These are phyloP conservation scores for Eurytoma californica DNA, from an alignment of 2,888 invertebrate genomes.

Conservation along the genomic window DNA sequence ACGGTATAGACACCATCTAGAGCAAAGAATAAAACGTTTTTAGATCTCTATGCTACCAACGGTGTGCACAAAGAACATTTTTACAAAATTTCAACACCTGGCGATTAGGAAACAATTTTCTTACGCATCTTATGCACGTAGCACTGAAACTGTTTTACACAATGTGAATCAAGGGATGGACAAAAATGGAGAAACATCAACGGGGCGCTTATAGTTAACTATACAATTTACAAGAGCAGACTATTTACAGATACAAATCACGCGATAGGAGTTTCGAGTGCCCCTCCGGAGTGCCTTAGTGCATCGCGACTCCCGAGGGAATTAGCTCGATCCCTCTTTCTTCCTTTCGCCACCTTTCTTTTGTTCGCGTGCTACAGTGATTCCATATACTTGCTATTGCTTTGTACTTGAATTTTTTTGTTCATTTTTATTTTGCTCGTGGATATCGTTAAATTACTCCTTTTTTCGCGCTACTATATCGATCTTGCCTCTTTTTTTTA, in stretches of 20 bases:
- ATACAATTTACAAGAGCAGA: slow-evolving; percentile 2
- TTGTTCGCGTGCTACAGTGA: slow-evolving; percentile 40
- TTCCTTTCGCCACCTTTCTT: slow-evolving; percentile 5
- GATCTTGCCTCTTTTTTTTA: slow-evolving; percentile 10
- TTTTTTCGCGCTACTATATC: slow-evolving; percentile 10
- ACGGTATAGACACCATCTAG: too few relatives aligned
- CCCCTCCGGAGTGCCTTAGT: slow-evolving; percentile 13
- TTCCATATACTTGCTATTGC: slow-evolving; percentile 59
- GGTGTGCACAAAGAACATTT: too few relatives aligned
- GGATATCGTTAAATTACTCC: slow-evolving; percentile 1
- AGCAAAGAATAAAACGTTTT: too few relatives aligned
- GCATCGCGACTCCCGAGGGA: background rate
- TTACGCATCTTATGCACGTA: too few relatives aligned
- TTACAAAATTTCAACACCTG: too few relatives aligned
- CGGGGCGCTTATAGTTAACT: background rate
- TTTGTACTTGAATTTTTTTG: slow-evolving; percentile 61
- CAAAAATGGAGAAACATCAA: slow-evolving; percentile 9
- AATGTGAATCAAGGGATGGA: too few relatives aligned
- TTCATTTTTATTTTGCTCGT: slow-evolving; percentile 20
- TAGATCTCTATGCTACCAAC: too few relatives aligned
- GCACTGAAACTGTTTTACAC: too few relatives aligned
- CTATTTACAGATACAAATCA: slow-evolving; percentile 28
- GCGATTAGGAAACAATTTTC: too few relatives aligned
- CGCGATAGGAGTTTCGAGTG: background rate
- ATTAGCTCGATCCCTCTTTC: background rate